These are phyloP conservation scores for Sphaerophoria rueppellii DNA, from an alignment of 2,888 invertebrate genomes.

Conservation along the genomic window DNA sequence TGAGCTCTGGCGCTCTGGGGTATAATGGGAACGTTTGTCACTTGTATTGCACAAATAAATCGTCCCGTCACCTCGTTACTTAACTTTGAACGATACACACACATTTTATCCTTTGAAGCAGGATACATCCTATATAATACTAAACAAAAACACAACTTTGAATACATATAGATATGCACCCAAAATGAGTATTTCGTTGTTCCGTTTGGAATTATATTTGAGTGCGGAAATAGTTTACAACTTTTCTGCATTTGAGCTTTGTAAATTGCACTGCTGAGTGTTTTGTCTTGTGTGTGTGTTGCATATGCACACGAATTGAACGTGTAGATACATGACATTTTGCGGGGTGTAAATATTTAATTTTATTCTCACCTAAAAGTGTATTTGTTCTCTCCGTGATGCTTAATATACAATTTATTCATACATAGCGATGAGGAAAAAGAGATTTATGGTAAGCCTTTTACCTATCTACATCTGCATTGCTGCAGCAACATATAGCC, in stretches of 20 bases:
- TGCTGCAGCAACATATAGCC: background rate
- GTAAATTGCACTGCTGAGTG: slow-evolving; percentile 56
- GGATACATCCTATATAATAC: background rate
- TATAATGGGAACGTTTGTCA: slow-evolving; percentile 71
- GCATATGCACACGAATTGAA: slow-evolving; percentile 33
- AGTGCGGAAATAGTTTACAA: slow-evolving; percentile 71
- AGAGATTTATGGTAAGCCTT: slow-evolving; percentile 8
- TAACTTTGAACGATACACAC: slow-evolving; percentile 33
- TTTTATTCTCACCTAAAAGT: slow-evolving; percentile 59
- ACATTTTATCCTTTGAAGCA: slow-evolving; percentile 28
- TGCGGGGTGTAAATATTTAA: slow-evolving; percentile 62
- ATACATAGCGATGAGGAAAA: background rate
- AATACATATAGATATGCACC: slow-evolving; percentile 15
- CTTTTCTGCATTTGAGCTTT: slow-evolving; percentile 69
- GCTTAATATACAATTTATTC: slow-evolving; percentile 1
- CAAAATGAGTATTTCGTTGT: slow-evolving; percentile 38
- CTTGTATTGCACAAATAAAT: slow-evolving; percentile 71
- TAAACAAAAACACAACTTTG: slow-evolving; percentile 3
- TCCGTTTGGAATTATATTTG: slow-evolving; percentile 59
- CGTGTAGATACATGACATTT: slow-evolving; percentile 51
- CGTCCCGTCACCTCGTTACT: slow-evolving; percentile 68
- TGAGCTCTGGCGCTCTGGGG: slow-evolving; percentile 4
- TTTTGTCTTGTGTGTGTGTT: background rate
- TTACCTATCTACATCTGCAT: slow-evolving; percentile 34
- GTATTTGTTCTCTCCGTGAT: slow-evolving; percentile 26